phyloP scores from a whole-genome alignment of 2,888 invertebrate species.

The Drosophila neotestacea region DNA sequence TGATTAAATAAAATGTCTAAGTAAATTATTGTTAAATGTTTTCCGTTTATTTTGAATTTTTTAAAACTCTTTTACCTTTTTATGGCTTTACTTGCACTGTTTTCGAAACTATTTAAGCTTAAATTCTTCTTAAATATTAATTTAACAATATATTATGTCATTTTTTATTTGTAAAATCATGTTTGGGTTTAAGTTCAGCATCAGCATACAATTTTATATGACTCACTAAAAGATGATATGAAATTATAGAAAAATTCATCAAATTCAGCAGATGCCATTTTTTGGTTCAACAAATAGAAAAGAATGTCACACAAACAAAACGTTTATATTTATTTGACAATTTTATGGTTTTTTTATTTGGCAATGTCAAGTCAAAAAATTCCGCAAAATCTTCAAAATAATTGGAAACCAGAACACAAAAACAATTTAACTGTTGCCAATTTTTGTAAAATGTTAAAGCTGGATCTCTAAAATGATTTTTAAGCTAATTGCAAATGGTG shows the following conservation, averaged over 20 bases:
- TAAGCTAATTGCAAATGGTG: neutral
- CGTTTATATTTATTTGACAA: constrained; percentile 13
- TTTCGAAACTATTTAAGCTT: neutral
- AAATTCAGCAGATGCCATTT: constrained; percentile 33
- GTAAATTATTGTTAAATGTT: too few species aligned
- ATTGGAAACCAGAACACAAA: constrained; percentile 8
- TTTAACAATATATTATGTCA: constrained; percentile 36
- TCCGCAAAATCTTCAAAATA: constrained; percentile 16
- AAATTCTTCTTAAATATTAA: neutral
- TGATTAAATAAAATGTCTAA: neutral
- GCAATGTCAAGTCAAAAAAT: constrained; percentile 32
- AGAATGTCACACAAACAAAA: constrained; percentile 29
- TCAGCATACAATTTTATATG: constrained; percentile 19
- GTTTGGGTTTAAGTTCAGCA: constrained; percentile 18
- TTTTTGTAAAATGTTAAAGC: neutral
- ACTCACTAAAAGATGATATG: constrained; percentile 28
- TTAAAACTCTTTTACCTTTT: too few species aligned
- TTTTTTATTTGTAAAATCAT: constrained; percentile 25
- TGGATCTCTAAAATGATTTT: neutral
- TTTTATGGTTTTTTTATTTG: constrained; percentile 26
- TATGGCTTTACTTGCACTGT: neutral
- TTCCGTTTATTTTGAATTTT: too few species aligned
- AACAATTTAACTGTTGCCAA: constrained; percentile 13
- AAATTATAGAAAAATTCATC: constrained; percentile 9
- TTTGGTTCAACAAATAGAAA: constrained; percentile 20